Conservation (phyloP, 2,888 invertebrate species). For the Sclerodermus sp. region DNA sequence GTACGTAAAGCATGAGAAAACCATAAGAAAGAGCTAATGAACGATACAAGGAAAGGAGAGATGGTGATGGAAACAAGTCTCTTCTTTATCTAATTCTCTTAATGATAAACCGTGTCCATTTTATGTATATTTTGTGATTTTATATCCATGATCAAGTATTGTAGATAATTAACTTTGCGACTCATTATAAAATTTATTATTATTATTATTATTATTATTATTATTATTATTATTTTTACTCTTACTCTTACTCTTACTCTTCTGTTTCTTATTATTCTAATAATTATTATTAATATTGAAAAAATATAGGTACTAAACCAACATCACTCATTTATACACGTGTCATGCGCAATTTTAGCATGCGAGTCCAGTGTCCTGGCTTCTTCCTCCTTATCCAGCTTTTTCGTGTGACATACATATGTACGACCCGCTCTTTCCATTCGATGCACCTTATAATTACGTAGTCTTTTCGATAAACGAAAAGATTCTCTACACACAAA, state of each 20-base stretch:
- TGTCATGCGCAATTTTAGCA: slow-evolving; percentile 10
- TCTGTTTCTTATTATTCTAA: not conserved
- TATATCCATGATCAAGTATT: slow-evolving; percentile 54
- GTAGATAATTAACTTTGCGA: slow-evolving; percentile 56
- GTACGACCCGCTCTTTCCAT: too few species aligned
- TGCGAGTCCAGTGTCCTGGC: slow-evolving; percentile 4
- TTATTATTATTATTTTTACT: slow-evolving; percentile 25
- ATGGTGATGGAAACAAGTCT: too few species aligned
- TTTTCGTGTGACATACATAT: too few species aligned
- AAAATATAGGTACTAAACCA: slow-evolving; percentile 48
- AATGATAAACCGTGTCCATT: slow-evolving; percentile 39
- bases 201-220: slow-evolving; percentile 28
- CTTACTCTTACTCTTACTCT: slow-evolving; percentile 36
- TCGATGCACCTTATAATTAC: too few species aligned
- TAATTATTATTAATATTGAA: slow-evolving; percentile 41
- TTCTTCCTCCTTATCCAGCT: too few species aligned
- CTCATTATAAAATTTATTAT: slow-evolving; percentile 41
- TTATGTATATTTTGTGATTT: slow-evolving; percentile 59
- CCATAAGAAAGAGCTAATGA: too few species aligned
- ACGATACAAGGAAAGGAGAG: too few species aligned
- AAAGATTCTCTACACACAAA: too few species aligned
- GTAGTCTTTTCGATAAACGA: too few species aligned
- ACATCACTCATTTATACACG: slow-evolving; percentile 34
- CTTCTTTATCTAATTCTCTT: slow-evolving; percentile 3
- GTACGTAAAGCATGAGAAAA: too few species aligned